Evolutionary conservation across 92 coral and sea anemone genomes (phyloP), one percentile per base, ranked within the genome.

Genomic region (Pocillopora grandis): DNA sequence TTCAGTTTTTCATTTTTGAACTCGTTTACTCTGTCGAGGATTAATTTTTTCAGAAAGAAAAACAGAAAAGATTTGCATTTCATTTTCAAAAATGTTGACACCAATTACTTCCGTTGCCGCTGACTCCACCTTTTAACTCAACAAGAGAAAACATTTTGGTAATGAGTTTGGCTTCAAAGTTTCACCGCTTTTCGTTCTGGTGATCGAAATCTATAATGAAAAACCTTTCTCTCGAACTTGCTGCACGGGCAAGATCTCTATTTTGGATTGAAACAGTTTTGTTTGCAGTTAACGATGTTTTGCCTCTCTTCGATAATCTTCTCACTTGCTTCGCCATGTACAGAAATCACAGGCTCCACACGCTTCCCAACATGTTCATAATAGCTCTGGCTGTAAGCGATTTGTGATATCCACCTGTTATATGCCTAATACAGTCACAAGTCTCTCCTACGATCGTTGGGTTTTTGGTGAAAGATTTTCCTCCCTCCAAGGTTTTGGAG

Each of bases 361-460:
- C 89, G 1, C 75, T 80, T 73, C 20, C 89, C 11, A 89, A 89
- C 60, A 79, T 89, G 83, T 89, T 89, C 66, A 74, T 84, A 1
- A 64, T 84, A 7, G 88, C 92, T 10, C 71, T 89, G 17, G 92
- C 90, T 14, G 64, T 88, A 59, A 88, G 88, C 17, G 92, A 91
- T 21, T 91, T 42, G 71, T 85, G 11, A 89, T 86, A 88, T 89
- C 91, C 2, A 62, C 87, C 58, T 76, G 81, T 17, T 42, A 77
- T 31, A 88, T 79, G 88, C 92, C 89, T 2, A 74, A 79, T 19
- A 55, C 89, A 1, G 71, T 89, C 31, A 87, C 48, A 48, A 89
- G 52, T 42, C 52, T 42, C 8, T 42, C 8, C 16, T 70, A 77
- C 12, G 92, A 92, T 12, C 77, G n/a, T 23, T 89, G 91, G 83